phyloP scores from a whole-genome alignment of 2,888 invertebrate species.

The Amiota communis region DNA sequence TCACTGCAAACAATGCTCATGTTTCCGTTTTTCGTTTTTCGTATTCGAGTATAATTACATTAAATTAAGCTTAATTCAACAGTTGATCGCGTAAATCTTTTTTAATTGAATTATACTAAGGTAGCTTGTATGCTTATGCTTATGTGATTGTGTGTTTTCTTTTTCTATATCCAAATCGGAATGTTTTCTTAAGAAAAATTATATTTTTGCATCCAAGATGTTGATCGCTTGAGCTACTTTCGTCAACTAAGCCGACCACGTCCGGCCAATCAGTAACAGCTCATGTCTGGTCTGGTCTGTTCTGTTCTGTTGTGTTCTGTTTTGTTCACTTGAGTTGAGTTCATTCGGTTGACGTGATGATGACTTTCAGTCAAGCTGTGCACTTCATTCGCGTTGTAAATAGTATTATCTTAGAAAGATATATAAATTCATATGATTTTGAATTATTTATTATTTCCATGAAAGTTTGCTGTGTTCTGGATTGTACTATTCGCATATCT shows the following conservation, averaged over 20 bases:
- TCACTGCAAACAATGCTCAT: constrained; percentile 43
- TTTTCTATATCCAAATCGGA: not conserved
- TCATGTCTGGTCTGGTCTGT: constrained; percentile 1
- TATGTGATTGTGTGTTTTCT: constrained; percentile 21
- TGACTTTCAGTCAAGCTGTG: constrained; percentile 22
- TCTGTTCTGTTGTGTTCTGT: not conserved
- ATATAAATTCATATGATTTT: constrained; percentile 43
- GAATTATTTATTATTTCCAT: constrained; percentile 55
- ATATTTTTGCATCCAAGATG: constrained; percentile 6
- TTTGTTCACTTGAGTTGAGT: not conserved
- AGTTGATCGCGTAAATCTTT: constrained; percentile 55
- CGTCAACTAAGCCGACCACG: constrained; percentile 15
- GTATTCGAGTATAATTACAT: constrained; percentile 47
- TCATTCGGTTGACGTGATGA: not conserved
- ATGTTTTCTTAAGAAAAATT: not conserved
- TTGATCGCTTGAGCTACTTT: constrained; percentile 7
- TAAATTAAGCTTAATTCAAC: constrained; percentile 58
- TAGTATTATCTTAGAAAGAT: constrained; percentile 44
- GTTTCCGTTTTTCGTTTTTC: constrained; percentile 39
- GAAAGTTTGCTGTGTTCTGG: not conserved
- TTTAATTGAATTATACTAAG: constrained; percentile 63
- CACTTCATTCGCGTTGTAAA: constrained; percentile 25
- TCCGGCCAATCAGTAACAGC: constrained; percentile 4
- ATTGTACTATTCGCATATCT: no score
- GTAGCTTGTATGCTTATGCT: no score